phyloP scores from a whole-genome alignment of 1,140 invertebrate genomes.

The Drosophila virilis region DNA sequence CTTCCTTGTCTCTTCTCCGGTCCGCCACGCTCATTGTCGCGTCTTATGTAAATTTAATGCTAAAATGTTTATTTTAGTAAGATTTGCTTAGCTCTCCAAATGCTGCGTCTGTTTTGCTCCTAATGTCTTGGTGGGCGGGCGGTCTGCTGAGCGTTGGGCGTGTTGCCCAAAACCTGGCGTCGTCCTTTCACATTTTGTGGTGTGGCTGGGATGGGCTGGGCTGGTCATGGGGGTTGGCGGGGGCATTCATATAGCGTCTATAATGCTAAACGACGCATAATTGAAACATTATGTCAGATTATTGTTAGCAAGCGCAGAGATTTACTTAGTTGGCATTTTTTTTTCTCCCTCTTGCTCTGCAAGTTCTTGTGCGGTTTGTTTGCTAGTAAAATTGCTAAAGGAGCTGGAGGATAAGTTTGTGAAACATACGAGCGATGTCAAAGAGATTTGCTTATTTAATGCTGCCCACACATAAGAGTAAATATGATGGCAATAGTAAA shows the following conservation, averaged over 20 bases:
- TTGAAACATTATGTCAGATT: constrained; percentile 83
- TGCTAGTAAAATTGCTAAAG: constrained; percentile 46
- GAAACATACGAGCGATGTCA: constrained; percentile 70
- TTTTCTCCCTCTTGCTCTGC: constrained; percentile 26
- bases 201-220: constrained; percentile 1
- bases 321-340: constrained; percentile 77
- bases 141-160: not conserved
- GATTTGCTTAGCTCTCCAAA: constrained; percentile 79
- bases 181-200: constrained; percentile 30
- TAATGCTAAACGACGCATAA: constrained; percentile 81
- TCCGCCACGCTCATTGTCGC: constrained; percentile 58
- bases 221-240: constrained; percentile 2
- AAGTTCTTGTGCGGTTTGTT: not conserved
- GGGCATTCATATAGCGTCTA: constrained; percentile 47
- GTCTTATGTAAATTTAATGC: constrained; percentile 81
- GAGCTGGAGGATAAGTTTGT: constrained; percentile 34
- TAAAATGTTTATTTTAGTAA: constrained; percentile 81
- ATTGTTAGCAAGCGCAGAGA: constrained; percentile 76
- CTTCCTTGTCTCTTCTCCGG: not conserved
- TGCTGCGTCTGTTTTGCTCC: constrained; percentile 53
- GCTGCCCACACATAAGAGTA: constrained; percentile 54
- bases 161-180: not conserved
- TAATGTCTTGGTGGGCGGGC: constrained; percentile 41
- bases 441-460: constrained; percentile 65
- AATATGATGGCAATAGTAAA: constrained; percentile 40